A percentile compares a stretch with the other conserved stretches of the same genome.
phyloP scores from a whole-genome alignment of 2,888 invertebrate species.

The Acleris literana region DNA sequence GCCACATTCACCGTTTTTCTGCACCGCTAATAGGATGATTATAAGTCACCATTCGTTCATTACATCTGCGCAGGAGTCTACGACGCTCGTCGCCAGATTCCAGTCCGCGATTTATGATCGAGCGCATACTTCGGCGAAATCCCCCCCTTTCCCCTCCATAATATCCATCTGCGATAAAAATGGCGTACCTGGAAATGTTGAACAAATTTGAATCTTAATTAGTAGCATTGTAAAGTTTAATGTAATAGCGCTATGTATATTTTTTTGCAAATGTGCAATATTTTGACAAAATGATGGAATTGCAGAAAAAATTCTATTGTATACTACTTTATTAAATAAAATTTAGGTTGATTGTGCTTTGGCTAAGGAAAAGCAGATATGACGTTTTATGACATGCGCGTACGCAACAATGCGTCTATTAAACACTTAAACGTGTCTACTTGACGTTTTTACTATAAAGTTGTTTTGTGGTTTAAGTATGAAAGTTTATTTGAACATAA shows the following conservation, averaged over 20 bases:
- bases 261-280: conserved; percentile 2
- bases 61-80: conserved; percentile 39
- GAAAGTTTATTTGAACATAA: too few species aligned
- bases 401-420: neutral
- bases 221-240: too few species aligned
- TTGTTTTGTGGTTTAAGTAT: neutral
- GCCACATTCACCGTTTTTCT: conserved; percentile 28
- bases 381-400: neutral
- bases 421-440: neutral
- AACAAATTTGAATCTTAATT: too few species aligned
- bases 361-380: too few species aligned
- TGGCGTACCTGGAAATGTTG: too few species aligned
- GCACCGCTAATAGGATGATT: conserved; percentile 33
- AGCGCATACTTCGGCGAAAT: conserved; percentile 59
- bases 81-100: conserved; percentile 56
- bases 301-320: too few species aligned
- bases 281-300: conserved; percentile 44
- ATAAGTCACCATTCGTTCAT: conserved; percentile 43
- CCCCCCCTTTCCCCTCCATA: conserved; percentile 11
- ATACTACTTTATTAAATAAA: too few species aligned
- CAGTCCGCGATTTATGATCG: conserved; percentile 56
- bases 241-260: conserved; percentile 37
- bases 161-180: too few species aligned
- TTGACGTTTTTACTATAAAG: neutral
- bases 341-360: too few species aligned